phyloP scores from a whole-genome alignment of 2,113 vertebrate genomes.

The Symphodus melops region DNA sequence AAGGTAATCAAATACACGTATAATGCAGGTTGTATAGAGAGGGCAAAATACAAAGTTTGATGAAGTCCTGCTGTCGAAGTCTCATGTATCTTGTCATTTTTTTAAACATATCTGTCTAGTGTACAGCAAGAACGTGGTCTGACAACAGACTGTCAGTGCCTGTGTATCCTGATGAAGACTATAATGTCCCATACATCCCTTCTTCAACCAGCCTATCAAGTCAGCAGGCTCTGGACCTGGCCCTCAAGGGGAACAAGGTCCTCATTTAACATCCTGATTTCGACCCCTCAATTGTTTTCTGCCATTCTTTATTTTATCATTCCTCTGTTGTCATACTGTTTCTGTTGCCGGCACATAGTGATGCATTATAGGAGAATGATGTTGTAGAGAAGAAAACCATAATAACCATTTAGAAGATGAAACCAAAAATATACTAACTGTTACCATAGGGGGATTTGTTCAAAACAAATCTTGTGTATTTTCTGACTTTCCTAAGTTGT shows the following conservation, averaged over 20 bases:
- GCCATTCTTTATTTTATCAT: background rate
- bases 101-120: constrained; percentile 6
- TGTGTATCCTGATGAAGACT: constrained; percentile 59
- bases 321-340: too few relatives aligned
- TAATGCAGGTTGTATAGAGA: background rate
- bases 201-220: constrained; percentile 52
- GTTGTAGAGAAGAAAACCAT: too few relatives aligned
- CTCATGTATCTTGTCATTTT: background rate
- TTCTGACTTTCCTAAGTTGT: too few relatives aligned
- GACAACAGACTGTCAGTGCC: constrained; percentile 77
- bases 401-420: too few relatives aligned
- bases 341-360: too few relatives aligned
- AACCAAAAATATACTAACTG: too few relatives aligned
- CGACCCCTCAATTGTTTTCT: background rate
- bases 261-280: background rate
- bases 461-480: too few relatives aligned
- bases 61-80: background rate
- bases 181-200: constrained; percentile 74
- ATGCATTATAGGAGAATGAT: too few relatives aligned
- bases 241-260: constrained; percentile 79
- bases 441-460: too few relatives aligned
- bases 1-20: constrained; percentile 50
- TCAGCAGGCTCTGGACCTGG: constrained; percentile 73
- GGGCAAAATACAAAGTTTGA: too few relatives aligned
- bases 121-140: constrained; percentile 57